Evolutionary conservation across 2,888 invertebrate genomes (phyloP), one percentile per base, ranked within the genome.

Genomic region (Oscheius sp.): DNA sequence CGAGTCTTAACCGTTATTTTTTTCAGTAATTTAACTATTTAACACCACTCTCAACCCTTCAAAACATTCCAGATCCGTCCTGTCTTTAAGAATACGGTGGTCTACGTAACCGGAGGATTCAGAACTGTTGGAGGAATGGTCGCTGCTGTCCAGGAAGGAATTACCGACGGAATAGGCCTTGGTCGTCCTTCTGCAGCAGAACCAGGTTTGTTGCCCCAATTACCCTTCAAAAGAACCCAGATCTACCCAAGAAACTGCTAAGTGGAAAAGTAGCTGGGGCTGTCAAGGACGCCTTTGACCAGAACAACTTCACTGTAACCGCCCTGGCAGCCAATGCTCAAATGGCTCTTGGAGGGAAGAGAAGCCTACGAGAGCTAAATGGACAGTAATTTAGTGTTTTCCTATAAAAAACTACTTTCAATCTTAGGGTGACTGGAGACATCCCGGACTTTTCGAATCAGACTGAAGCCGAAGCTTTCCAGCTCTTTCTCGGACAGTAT

Each of bases 71-170:
- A 71, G 70, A 71, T 71, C 37, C 58, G 59, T 1, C 35, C 58
- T 1, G 70, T 71, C 10, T 71, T 71, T 59, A 71, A 71, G 48
- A 59, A 59, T 1, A 71, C 70, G 1, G 29, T 48, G 3, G 70
- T 83, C 42, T 84, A 82, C 62, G 55, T 84, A n/a, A 84, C 84
- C 7, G 84, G 84, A 5, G 84, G 84, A 13, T 85, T 85, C 76
- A 71, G 85, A 29, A 84, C 83, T 7, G 82, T 75, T 47, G 63
- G 70, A 0, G 83, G 77, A n/a, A 85, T 85, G 85, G 76, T 78
- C 1, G 62, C 70, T 0, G 85, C 85, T 21, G 63, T 85, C 9
- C 48, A 66, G 13, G 57, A 71, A 21, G 76, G 74, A 7, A 75
- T 78, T 33, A 81, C 84, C 1, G 81, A 85, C 42, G 85, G 85